phyloP scores from a whole-genome alignment of 2,888 invertebrate genomes.

The Folsomia candida region DNA sequence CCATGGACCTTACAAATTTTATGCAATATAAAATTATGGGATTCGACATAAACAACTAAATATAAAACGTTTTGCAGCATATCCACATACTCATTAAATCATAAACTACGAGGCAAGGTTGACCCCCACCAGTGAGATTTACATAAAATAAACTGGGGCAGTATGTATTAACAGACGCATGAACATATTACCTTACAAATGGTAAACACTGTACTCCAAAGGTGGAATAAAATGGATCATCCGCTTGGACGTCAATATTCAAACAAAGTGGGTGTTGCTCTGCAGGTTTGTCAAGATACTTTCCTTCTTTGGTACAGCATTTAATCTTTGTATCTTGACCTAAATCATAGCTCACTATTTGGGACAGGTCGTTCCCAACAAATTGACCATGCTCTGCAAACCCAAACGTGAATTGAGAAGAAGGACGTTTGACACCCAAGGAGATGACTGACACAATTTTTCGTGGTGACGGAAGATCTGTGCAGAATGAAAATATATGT shows the following conservation, averaged over 20 bases:
- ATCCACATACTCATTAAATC: no score
- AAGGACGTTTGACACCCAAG: constrained; percentile 1
- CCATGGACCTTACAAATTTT: neutral
- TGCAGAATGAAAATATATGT: no score
- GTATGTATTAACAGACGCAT: no score
- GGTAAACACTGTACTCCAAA: neutral
- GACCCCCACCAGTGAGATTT: no score
- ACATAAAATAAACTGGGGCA: no score
- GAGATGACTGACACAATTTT: neutral
- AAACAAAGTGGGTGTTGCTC: constrained; percentile 12
- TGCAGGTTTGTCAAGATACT: neutral
- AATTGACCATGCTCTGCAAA: constrained; percentile 21
- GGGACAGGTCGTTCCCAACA: constrained; percentile 17
- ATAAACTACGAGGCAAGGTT: no score
- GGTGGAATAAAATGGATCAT: constrained; percentile 8
- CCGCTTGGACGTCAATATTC: constrained; percentile 1
- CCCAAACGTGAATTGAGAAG: neutral
- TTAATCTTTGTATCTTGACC: neutral
- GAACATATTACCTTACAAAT: no score
- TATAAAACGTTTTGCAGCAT: no score
- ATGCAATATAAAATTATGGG: neutral
- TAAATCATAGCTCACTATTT: neutral
- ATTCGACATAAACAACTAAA: no score
- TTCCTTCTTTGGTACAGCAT: constrained; percentile 9
- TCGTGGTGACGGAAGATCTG: neutral